Evolutionary conservation across 2,888 invertebrate genomes (phyloP).

Genomic region (Eupithecia exiguata): DNA sequence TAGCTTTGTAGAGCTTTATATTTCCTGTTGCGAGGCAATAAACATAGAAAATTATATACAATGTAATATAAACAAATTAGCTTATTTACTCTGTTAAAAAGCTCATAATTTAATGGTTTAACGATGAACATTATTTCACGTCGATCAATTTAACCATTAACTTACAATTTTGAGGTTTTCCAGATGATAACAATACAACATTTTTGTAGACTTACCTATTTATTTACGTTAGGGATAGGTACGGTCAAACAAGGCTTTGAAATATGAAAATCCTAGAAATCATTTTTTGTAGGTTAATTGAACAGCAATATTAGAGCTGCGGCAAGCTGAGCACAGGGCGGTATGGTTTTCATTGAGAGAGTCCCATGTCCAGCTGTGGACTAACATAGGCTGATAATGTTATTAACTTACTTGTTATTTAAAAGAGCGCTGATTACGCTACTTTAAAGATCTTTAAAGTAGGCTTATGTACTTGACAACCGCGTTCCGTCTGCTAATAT

Average conservation of each 20-base stretch:
- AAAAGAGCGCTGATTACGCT: too few relatives aligned
- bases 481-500: too few relatives aligned
- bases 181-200: not conserved
- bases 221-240: too few relatives aligned
- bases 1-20: not conserved
- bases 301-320: not conserved
- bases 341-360: not conserved
- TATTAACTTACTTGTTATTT: too few relatives aligned
- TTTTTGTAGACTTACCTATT: not conserved
- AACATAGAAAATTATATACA: slow-evolving; percentile 64
- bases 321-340: not conserved
- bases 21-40: slow-evolving; percentile 40
- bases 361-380: not conserved
- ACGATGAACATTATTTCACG: slow-evolving; percentile 37
- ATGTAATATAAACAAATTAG: slow-evolving; percentile 58
- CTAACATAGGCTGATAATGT: not conserved
- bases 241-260: not conserved
- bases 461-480: too few relatives aligned
- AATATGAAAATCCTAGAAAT: not conserved
- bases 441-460: too few relatives aligned
- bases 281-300: not conserved
- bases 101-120: slow-evolving; percentile 49
- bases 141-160: not conserved
- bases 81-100: slow-evolving; percentile 55
- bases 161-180: not conserved